Evolutionary conservation across 2,888 invertebrate species (phyloP), one percentile per base, ranked within the genome.

Genomic region (Callyntrura guangdongensis): DNA sequence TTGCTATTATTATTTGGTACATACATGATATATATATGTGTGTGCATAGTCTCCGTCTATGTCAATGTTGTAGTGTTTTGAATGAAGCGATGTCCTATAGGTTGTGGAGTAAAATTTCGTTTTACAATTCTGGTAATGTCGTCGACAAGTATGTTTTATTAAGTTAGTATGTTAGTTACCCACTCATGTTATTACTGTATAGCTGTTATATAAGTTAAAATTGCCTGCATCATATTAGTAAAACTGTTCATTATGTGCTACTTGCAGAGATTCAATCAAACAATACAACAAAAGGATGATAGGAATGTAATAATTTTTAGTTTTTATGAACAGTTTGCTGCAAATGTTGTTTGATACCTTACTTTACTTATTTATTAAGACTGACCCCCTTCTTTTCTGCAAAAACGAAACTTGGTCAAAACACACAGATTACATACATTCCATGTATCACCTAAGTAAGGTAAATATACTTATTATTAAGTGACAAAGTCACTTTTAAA

Each of bases 331-430:
- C n/a, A n/a, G n/a, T n/a, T n/a, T 53, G 53, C 53, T 53, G 53
- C 14, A 14, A 53, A 8, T 6, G 45, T 45, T 74, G 47, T 59
- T 25, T 49, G 49, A 69, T 86, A 22, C 59, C 47, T 86, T 77
- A 79, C 86, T 6, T 4, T 36, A 36, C 36, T n/a, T 36, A 36
- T 36, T 86, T 86, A 77, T 77, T 86, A 79, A 64, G 86, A 79
- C 12, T 86, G 86, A 86, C 86, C 86, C 86, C 86, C 61, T 86
- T 86, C 64, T 79, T 53, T 59, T 27, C 56, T 14, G 79, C 59
- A 79, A 79, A 77, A 79, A 86, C 22, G 74, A 47, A 79, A 69
- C 77, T 79, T 86, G 86, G 86, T 79, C 86, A 79, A 69, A 84
- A 36, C 74, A 56, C 20, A 74, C 27, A 56, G 56, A n/a, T 14